Conservation (phyloP, 1,140 invertebrate genomes). For the Drosophila baimaii region DNA sequence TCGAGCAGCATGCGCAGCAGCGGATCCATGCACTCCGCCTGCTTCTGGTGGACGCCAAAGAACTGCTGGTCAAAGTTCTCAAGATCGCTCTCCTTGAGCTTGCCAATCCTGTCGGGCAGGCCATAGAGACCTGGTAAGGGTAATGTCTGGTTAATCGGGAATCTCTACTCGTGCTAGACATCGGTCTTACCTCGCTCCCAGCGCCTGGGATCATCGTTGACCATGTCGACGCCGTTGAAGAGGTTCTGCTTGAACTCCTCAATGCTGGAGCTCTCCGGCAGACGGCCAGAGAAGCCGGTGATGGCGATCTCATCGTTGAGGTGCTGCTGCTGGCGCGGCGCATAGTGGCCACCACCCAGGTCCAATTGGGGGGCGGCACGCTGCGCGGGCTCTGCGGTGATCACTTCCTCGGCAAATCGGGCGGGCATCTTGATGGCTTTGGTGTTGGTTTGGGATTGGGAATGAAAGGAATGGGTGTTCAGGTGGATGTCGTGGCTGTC, state of each 20-base stretch:
- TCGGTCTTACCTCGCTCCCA: constrained; percentile 87
- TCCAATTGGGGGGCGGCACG: constrained; percentile 76
- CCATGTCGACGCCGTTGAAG: constrained; percentile 93
- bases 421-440: constrained; percentile 76
- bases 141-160: background rate
- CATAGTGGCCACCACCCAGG: constrained; percentile 73
- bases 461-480: constrained; percentile 24
- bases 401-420: constrained; percentile 81
- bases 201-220: constrained; percentile 93
- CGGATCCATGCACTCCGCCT: constrained; percentile 98
- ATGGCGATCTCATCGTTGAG: constrained; percentile 92
- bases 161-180: background rate
- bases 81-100: constrained; percentile 95
- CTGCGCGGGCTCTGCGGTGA: constrained; percentile 68
- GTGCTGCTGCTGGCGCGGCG: constrained; percentile 47
- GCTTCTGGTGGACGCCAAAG: constrained; percentile 96
- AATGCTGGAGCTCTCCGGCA: constrained; percentile 94
- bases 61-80: constrained; percentile 95
- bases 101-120: constrained; percentile 93
- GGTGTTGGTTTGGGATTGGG: constrained; percentile 4
- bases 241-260: constrained; percentile 95
- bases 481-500: constrained; percentile 27
- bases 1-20: constrained; percentile 96
- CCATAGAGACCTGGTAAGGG: constrained; percentile 87
- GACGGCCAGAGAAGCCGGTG: constrained; percentile 94